A percentile compares a stretch with the other conserved stretches of the same genome.
Conservation (phyloP, 2,797 vertebrate species). For the Sebastes melanostomus region DNA sequence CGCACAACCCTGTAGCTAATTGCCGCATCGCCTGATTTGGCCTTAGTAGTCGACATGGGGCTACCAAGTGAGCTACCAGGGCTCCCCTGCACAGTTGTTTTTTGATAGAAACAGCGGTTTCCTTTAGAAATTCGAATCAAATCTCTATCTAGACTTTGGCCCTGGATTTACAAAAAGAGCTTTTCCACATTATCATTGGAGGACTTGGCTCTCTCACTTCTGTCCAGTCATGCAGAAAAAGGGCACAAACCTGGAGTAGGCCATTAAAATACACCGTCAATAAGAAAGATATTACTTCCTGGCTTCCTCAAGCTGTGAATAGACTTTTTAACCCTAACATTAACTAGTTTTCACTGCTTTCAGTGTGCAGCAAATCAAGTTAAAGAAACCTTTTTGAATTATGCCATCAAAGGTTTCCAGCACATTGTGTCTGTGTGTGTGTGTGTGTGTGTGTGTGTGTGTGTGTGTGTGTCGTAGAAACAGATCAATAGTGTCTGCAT, state of each 20-base stretch:
- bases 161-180: no score
- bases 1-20: no score
- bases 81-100: no score
- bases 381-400: constrained; percentile 3
- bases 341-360: not conserved
- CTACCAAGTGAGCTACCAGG: no score
- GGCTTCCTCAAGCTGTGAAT: not conserved
- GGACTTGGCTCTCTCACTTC: not conserved
- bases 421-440: constrained; percentile 9
- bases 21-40: no score
- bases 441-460: constrained; percentile 2
- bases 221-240: not conserved
- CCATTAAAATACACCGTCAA: not conserved
- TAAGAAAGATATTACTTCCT: not conserved
- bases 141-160: no score
- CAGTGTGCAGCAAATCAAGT: not conserved
- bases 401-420: constrained; percentile 31
- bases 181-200: not conserved
- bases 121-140: no score
- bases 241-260: not conserved
- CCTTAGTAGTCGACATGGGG: no score
- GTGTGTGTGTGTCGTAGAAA: constrained; percentile 38
- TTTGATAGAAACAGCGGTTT: no score
- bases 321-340: not conserved
- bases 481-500: constrained; percentile 75